Conservation (phyloP, 2,888 invertebrate genomes). For the Eupsilia transversa region DNA sequence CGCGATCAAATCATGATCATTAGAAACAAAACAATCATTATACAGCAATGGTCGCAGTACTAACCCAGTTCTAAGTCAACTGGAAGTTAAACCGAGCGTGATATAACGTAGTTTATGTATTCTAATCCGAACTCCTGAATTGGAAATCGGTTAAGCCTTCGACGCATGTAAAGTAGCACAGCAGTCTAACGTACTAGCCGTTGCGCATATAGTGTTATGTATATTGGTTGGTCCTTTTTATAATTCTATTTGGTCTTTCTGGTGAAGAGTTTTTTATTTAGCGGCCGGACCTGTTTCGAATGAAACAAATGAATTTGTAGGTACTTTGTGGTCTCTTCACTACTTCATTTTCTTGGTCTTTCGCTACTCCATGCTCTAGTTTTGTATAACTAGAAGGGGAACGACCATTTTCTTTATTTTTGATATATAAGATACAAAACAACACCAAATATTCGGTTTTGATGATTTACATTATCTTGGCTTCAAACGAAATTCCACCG, state of each 20-base stretch:
- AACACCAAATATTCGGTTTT: not conserved
- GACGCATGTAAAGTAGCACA: conserved; percentile 55
- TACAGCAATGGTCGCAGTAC: not conserved
- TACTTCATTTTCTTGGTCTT: not conserved
- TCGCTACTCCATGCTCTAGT: not conserved
- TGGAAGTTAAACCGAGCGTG: conserved; percentile 44
- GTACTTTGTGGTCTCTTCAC: not conserved
- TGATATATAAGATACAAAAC: not conserved
- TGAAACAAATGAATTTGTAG: conserved; percentile 1
- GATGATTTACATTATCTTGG: conserved; percentile 8
- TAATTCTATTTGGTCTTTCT: not conserved
- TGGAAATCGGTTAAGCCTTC: conserved; percentile 53
- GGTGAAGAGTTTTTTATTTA: not conserved
- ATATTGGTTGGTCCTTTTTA: conserved; percentile 18
- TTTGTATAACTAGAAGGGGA: not conserved
- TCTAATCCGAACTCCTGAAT: conserved; percentile 54
- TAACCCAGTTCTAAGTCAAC: conserved; percentile 42
- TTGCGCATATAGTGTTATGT: conserved; percentile 15
- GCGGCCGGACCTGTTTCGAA: not conserved
- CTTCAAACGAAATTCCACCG: conserved; percentile 21
- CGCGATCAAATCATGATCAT: too few species aligned
- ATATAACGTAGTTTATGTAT: conserved; percentile 40
- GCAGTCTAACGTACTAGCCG: conserved; percentile 22
- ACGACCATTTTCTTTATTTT: not conserved
- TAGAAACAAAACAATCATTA: conserved; percentile 31